Conservation (phyloP, 2,888 invertebrate genomes). For the Congeria kusceri region DNA sequence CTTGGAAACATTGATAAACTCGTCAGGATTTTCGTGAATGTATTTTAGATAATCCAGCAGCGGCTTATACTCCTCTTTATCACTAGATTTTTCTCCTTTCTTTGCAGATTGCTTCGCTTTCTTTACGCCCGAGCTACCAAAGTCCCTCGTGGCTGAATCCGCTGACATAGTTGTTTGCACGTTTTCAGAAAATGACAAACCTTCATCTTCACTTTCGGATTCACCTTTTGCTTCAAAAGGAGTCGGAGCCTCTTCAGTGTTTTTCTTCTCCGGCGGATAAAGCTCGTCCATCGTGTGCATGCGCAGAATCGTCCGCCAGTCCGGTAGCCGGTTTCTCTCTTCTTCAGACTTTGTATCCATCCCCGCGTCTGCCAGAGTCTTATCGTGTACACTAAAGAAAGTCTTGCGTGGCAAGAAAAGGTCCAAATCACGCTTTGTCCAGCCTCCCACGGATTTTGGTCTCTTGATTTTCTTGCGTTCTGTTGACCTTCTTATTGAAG, state of each 20-base stretch:
- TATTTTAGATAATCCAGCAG: conserved; percentile 73
- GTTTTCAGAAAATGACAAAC: conserved; percentile 34
- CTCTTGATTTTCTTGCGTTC: conserved; percentile 16
- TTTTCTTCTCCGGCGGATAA: conserved; percentile 34
- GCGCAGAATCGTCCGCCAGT: conserved; percentile 45
- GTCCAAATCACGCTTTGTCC: conserved; percentile 67
- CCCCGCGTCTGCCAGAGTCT: conserved; percentile 73
- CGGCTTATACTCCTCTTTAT: conserved; percentile 69
- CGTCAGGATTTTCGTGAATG: conserved; percentile 71
- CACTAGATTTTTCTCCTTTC: conserved; percentile 24
- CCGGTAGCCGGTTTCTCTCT: conserved; percentile 48
- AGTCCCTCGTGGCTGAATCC: background rate
- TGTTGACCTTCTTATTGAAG: conserved; percentile 10
- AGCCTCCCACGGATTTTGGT: conserved; percentile 48
- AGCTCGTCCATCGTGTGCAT: conserved; percentile 60
- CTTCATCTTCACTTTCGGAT: conserved; percentile 35
- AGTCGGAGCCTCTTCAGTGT: conserved; percentile 17
- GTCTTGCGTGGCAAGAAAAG: conserved; percentile 72
- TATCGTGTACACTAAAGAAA: conserved; percentile 76
- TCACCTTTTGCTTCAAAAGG: conserved; percentile 5
- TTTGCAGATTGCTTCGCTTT: conserved; percentile 36
- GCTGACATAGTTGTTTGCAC: conserved; percentile 47
- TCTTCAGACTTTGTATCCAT: conserved; percentile 55
- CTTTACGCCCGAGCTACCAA: background rate
- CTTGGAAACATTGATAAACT: conserved; percentile 60